These are phyloP conservation scores for Zonitis immaculata DNA, from an alignment of 2,888 invertebrate genomes.

Conservation along the genomic window DNA sequence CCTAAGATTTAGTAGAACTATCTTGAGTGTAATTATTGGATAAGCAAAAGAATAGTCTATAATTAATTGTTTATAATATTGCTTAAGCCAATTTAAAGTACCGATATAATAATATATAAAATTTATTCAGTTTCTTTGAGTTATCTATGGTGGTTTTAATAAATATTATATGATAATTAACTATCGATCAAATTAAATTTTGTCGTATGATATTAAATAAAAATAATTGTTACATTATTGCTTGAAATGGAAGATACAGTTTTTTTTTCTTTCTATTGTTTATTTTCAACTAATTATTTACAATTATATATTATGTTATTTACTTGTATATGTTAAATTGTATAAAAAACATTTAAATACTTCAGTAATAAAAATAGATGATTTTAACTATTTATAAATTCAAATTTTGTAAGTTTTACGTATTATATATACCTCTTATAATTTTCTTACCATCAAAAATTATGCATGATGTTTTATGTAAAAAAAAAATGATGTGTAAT, in stretches of 20 bases:
- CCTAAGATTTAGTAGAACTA: conserved; percentile 12
- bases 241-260: not conserved
- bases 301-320: not conserved
- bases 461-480: conserved; percentile 35
- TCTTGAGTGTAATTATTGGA: conserved; percentile 13
- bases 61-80: conserved; percentile 7
- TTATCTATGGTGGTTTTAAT: not conserved
- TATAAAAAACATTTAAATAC: not conserved
- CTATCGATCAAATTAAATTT: not conserved
- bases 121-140: not conserved
- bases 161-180: not conserved
- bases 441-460: conserved; percentile 34
- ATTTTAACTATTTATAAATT: not conserved
- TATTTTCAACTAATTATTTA: not conserved
- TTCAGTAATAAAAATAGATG: not conserved
- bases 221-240: not conserved
- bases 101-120: not conserved
- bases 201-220: not conserved
- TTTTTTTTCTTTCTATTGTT: not conserved
- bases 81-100: not conserved
- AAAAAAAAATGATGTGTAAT: conserved; percentile 32
- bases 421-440: conserved; percentile 23
- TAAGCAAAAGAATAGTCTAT: conserved; percentile 4
- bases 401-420: conserved; percentile 2
- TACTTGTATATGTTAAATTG: conserved; percentile 1